Base-by-base conservation (phyloP, 2,888 invertebrate species). In the Aleiodes alternator region DNA sequence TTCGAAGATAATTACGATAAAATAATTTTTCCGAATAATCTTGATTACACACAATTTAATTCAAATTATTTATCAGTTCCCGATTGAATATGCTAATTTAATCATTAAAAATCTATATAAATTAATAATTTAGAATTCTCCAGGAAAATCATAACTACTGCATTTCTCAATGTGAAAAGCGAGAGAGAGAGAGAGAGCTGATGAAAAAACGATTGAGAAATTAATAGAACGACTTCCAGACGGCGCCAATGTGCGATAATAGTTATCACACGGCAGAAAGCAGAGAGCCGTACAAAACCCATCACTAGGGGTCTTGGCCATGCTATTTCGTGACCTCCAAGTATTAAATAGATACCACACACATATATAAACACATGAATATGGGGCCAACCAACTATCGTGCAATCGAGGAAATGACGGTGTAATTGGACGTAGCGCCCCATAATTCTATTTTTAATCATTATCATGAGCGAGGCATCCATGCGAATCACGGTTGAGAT, bases 191-290 rank as follows among this genome's bases (percentile, higher is more conserved):
- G 29, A 43, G 43, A 43, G 43, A 43, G 43, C 9, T 11, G 43
- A 43, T 43, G 43, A 43, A 57, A 23, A 57, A 57, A 57, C 57
- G 16, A 57, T 81, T 80, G 79, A 80, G 77, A 79, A 85, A 85
- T 85, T 83, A 85, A 84, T 85, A 80, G 77, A 82, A 82, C 79
- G 78, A 76, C 43, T 31, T 31, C 80, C 80, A 82, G 84, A 85
- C 85, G 86, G 86, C 86, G 86, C 86, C 86, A 82, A 78, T 50
- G 69, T 72, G n/a, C 76, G 85, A 85, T 86, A 86, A 84, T 82
- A 75, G 77, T 85, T 85, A 86, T 86, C 86, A 69, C 11, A 38
- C 12, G 31, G 53, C 23, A 16, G 57, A 57, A 38, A 70, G 69
- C 53, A 70, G 53, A 70, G 53, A 48, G 34, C 80, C 80, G 43